A percentile compares a stretch with the other conserved stretches of the same genome.
phyloP scores from a whole-genome alignment of 2,888 invertebrate genomes.

The Crepidodera aurea region DNA sequence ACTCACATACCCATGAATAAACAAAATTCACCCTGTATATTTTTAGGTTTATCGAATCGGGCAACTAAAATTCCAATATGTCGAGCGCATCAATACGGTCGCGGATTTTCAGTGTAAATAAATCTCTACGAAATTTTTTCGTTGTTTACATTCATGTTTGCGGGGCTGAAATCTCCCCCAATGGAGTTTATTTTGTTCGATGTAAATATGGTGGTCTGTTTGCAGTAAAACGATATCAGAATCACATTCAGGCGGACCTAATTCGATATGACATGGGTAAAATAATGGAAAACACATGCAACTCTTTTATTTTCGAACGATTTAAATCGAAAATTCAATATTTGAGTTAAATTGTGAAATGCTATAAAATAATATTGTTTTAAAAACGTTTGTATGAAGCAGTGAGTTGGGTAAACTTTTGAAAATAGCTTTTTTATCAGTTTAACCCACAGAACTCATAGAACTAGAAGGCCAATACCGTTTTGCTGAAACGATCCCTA shows the following conservation, averaged over 20 bases:
- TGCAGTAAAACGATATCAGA: conserved; percentile 14
- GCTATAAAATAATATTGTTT: too few relatives aligned
- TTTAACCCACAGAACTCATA: too few relatives aligned
- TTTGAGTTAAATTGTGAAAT: too few relatives aligned
- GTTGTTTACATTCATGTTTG: conserved; percentile 15
- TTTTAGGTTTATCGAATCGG: too few relatives aligned
- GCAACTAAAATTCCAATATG: background rate
- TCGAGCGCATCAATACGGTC: background rate
- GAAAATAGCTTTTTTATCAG: too few relatives aligned
- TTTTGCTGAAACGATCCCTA: too few relatives aligned
- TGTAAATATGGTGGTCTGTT: conserved; percentile 23
- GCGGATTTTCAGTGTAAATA: conserved; percentile 6
- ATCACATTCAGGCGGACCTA: conserved; percentile 3
- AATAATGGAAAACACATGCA: background rate
- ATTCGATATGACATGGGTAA: conserved; percentile 4
- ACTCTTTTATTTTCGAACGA: background rate
- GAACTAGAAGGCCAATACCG: too few relatives aligned
- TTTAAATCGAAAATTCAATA: background rate
- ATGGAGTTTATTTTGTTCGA: conserved; percentile 23
- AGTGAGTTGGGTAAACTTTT: too few relatives aligned
- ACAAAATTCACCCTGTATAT: too few relatives aligned
- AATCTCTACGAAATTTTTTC: conserved; percentile 11
- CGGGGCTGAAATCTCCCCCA: conserved; percentile 12
- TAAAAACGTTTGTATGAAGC: too few relatives aligned
- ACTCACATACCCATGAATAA: too few relatives aligned